Evolutionary conservation across 2,888 invertebrate species (phyloP).

Genomic region (Drosophila suboccidentalis): DNA sequence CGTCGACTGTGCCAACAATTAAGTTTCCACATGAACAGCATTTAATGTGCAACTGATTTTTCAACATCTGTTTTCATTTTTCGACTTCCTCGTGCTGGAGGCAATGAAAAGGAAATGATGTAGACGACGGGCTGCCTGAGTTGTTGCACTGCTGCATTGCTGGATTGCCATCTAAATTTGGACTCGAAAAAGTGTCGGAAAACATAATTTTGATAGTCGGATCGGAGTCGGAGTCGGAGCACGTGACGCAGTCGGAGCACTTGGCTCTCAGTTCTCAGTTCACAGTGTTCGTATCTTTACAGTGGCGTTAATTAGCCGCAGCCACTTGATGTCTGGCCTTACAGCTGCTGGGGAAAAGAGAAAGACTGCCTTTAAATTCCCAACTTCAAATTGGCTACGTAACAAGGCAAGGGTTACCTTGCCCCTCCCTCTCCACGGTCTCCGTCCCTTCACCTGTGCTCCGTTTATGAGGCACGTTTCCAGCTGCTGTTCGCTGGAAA

Average conservation of each 20-base stretch:
- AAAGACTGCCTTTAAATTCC: conserved; percentile 24
- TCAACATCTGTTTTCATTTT: conserved; percentile 84
- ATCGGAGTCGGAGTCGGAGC: conserved; percentile 35
- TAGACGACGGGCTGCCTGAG: conserved; percentile 59
- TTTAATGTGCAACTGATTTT: conserved; percentile 84
- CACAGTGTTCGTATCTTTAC: conserved; percentile 45
- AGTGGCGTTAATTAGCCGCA: conserved; percentile 81
- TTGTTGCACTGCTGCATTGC: conserved; percentile 1
- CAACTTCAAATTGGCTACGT: conserved; percentile 58
- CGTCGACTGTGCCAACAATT: conserved; percentile 77
- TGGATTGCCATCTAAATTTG: conserved; percentile 63
- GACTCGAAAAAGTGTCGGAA: conserved; percentile 71
- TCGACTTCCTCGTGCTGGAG: conserved; percentile 58
- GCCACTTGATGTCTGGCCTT: conserved; percentile 66
- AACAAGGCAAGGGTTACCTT: conserved; percentile 54
- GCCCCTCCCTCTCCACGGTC: background rate
- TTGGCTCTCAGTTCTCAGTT: conserved; percentile 20
- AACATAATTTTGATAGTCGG: conserved; percentile 64
- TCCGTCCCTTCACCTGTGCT: conserved; percentile 29
- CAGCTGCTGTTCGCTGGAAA: conserved; percentile 55
- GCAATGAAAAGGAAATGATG: conserved; percentile 74
- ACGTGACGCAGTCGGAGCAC: conserved; percentile 59
- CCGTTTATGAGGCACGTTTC: conserved; percentile 53
- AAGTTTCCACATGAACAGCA: conserved; percentile 83
- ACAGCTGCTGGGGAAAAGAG: conserved; percentile 50